These are phyloP conservation scores for Heliconius hortense DNA, from an alignment of 2,888 invertebrate species.

Conservation along the genomic window DNA sequence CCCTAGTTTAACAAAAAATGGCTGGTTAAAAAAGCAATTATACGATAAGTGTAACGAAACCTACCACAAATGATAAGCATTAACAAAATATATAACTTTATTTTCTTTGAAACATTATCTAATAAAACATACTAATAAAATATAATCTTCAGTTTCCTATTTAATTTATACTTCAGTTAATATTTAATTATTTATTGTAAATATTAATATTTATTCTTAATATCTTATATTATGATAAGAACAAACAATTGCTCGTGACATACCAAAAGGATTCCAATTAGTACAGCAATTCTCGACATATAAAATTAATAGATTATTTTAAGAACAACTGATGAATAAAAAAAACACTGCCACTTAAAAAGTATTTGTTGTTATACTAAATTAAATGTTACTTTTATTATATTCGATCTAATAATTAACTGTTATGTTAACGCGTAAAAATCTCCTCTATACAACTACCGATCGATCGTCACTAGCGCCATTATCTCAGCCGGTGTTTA, in stretches of 20 bases:
- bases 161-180: not conserved
- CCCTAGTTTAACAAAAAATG: not conserved
- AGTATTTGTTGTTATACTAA: not conserved
- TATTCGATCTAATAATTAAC: conserved; percentile 2
- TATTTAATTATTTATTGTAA: not conserved
- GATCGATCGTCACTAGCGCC: conserved; percentile 42
- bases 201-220: conserved; percentile 12
- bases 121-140: not conserved
- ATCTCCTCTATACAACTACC: conserved; percentile 29
- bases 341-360: not conserved
- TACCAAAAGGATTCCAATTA: conserved; percentile 39
- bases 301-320: conserved; percentile 4
- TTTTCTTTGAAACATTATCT: no score
- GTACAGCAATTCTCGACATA: conserved; percentile 26
- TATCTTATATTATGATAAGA: conserved; percentile 23
- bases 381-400: not conserved
- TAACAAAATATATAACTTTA: not conserved
- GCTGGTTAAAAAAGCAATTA: not conserved
- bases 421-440: conserved; percentile 19
- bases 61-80: not conserved
- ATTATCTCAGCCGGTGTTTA: conserved; percentile 37
- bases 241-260: conserved; percentile 34
- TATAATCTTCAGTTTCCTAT: not conserved
- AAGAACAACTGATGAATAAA: not conserved
- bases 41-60: not conserved